Base-by-base conservation (phyloP, 2,888 invertebrate genomes). In the Tanytarsus gracilentus region DNA sequence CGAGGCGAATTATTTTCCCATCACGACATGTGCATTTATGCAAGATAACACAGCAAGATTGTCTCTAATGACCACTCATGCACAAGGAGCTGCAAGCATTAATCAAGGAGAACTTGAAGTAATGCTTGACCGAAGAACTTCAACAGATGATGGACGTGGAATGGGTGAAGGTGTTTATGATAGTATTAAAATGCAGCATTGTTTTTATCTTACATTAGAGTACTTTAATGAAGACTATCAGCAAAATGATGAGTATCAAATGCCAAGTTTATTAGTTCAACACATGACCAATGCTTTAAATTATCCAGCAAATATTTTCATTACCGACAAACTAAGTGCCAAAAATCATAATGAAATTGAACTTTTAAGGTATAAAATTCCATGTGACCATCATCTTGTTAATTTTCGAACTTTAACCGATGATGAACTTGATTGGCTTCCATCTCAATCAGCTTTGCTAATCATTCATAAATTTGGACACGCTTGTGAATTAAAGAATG, bases 1-100 rank as follows among this genome's bases (percentile, higher is more conserved):
- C 59, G 96, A 97, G 72, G 97, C 89, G 0, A 98, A 99, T 72
- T 96, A 94, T 70, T 99, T 91, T 70, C 99, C 99, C 0, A 89
- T 96, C 65, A 94, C 98, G 0, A 86, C 91, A 0, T 86, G 88
- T 79, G 86, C 92, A 0, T 93, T 87, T 75, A 79, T 94, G 62
- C 88, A 93, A 69, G 93, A 93, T 67, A 76, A 79, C 1, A 78
- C 77, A 61, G 75, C 80, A 16, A 73, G 96, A 11, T 70, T 96
- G 29, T 88, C 86, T 0, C 70, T 95, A 55, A 71, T 96, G 23
- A 88, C 92, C 0, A 85, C 88, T 62, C 94, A 95, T 69, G 92
- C 95, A 0, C 89, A 95, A 77, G 98, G 96, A 1, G 86, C 91
- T 0, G 84, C 95, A 2, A 86, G 89, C 62, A 87, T 87, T 72